Percentiles rank a stretch among this genome's conserved stretches.
Evolutionary conservation across 2,888 invertebrate species (phyloP).

Genomic region (Andrena chrysosceles): DNA sequence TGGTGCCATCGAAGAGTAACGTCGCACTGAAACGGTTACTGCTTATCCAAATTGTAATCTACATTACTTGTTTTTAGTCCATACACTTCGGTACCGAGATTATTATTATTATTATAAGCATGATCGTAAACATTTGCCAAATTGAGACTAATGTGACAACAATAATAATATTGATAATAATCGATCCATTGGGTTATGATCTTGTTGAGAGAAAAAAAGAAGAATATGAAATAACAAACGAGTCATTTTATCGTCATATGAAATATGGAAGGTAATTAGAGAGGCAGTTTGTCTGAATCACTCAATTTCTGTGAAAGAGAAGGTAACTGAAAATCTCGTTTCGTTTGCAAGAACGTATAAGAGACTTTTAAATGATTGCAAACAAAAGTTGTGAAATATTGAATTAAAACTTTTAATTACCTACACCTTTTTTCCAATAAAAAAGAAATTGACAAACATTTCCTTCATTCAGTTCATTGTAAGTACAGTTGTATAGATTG

Average conservation of each 20-base stretch:
- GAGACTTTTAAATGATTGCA: slow-evolving; percentile 42
- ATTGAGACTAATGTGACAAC: slow-evolving; percentile 78
- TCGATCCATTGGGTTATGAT: slow-evolving; percentile 72
- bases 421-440: slow-evolving; percentile 33
- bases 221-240: slow-evolving; percentile 61
- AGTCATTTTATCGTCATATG: slow-evolving; percentile 70
- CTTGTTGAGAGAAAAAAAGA: slow-evolving; percentile 59
- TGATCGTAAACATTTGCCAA: slow-evolving; percentile 82
- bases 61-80: slow-evolving; percentile 81
- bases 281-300: slow-evolving; percentile 60
- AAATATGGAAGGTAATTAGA: slow-evolving; percentile 52
- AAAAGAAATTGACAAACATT: slow-evolving; percentile 45
- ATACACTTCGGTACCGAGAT: slow-evolving; percentile 81
- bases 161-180: slow-evolving; percentile 75
- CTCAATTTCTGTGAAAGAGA: slow-evolving; percentile 44
- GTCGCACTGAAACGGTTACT: slow-evolving; percentile 64
- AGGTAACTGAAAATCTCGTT: background rate
- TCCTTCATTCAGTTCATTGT: slow-evolving; percentile 47
- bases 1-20: slow-evolving; percentile 83
- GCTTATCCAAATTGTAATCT: slow-evolving; percentile 79
- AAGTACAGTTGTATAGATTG: slow-evolving; percentile 34
- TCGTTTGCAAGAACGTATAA: slow-evolving; percentile 22
- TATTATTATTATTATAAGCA: slow-evolving; percentile 81
- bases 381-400: slow-evolving; percentile 46
- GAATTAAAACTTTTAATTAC: slow-evolving; percentile 54